phyloP scores from a whole-genome alignment of 2,113 vertebrate genomes.

The Micronycteris hirsuta region DNA sequence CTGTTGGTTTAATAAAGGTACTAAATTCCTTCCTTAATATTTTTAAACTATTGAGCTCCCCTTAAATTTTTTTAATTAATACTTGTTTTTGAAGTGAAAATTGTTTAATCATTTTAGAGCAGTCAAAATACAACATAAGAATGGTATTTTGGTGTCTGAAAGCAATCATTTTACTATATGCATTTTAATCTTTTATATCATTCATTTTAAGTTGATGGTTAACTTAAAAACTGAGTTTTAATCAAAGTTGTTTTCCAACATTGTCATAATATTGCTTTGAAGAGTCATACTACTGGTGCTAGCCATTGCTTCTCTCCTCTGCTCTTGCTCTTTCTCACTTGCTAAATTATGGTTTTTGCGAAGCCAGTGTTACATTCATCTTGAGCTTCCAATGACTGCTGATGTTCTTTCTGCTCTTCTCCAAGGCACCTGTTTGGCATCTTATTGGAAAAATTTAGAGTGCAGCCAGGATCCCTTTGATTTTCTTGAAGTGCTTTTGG shows the following conservation, averaged over 20 bases:
- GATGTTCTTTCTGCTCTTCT: conserved; percentile 5
- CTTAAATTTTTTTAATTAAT: conserved; percentile 6
- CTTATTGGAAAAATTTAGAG: conserved; percentile 12
- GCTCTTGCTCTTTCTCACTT: conserved; percentile 89
- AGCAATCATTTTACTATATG: conserved; percentile 34
- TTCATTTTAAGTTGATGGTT: conserved; percentile 32
- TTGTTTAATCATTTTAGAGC: conserved; percentile 61
- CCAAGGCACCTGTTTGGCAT: conserved; percentile 6
- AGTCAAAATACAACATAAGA: conserved; percentile 63
- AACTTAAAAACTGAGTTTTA: conserved; percentile 70
- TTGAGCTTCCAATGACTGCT: conserved; percentile 43
- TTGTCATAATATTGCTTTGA: conserved; percentile 90
- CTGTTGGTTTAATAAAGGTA: neutral
- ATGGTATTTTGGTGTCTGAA: conserved; percentile 34
- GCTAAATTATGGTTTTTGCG: conserved; percentile 84
- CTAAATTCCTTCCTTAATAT: neutral
- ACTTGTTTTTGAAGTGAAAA: conserved; percentile 44
- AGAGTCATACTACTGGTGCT: conserved; percentile 87
- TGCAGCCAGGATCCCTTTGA: conserved; percentile 38
- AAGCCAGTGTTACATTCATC: conserved; percentile 42
- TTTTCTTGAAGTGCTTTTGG: neutral
- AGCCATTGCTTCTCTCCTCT: conserved; percentile 85
- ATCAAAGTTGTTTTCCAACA: conserved; percentile 90
- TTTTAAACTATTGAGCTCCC: neutral
- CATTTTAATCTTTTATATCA: conserved; percentile 37